A percentile compares a stretch with the other conserved stretches of the same genome.
These are phyloP conservation scores for Crypturellus tataupa DNA, from an alignment of 2,797 vertebrate species.

Conservation along the genomic window DNA sequence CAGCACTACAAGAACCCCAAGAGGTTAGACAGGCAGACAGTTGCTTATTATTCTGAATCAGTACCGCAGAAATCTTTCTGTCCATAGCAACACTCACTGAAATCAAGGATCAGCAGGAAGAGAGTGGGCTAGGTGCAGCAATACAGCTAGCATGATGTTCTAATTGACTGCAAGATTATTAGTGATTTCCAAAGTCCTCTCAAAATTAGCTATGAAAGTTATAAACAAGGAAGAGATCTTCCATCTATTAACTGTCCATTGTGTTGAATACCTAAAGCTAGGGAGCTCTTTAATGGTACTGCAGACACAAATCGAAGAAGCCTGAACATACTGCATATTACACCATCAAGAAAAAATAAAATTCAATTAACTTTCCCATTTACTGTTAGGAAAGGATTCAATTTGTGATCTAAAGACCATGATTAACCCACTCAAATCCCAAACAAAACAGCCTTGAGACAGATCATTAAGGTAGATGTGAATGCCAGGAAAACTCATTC, in stretches of 20 bases:
- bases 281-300: neutral
- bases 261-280: slow-evolving; percentile 15
- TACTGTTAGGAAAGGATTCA: slow-evolving; percentile 11
- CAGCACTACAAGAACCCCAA: neutral
- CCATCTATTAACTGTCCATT: slow-evolving; percentile 2
- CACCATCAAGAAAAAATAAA: neutral
- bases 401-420: slow-evolving; percentile 24
- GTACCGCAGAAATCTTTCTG: neutral
- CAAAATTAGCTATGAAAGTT: slow-evolving; percentile 29
- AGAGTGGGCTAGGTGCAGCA: neutral
- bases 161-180: neutral
- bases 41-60: neutral
- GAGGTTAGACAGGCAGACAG: neutral
- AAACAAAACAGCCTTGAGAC: slow-evolving; percentile 34
- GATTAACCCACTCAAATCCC: slow-evolving; percentile 48
- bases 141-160: neutral
- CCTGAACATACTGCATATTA: neutral
- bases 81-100: neutral
- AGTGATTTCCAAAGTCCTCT: neutral
- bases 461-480: slow-evolving; percentile 45
- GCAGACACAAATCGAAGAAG: slow-evolving; percentile 4
- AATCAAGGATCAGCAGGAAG: neutral
- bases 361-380: slow-evolving; percentile 60
- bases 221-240: slow-evolving; percentile 32
- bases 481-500: slow-evolving; percentile 37